Percentiles rank a stretch among this genome's conserved stretches.
These are phyloP conservation scores for Corvus hawaiiensis DNA, from an alignment of 2,113 vertebrate species.

Conservation along the genomic window DNA sequence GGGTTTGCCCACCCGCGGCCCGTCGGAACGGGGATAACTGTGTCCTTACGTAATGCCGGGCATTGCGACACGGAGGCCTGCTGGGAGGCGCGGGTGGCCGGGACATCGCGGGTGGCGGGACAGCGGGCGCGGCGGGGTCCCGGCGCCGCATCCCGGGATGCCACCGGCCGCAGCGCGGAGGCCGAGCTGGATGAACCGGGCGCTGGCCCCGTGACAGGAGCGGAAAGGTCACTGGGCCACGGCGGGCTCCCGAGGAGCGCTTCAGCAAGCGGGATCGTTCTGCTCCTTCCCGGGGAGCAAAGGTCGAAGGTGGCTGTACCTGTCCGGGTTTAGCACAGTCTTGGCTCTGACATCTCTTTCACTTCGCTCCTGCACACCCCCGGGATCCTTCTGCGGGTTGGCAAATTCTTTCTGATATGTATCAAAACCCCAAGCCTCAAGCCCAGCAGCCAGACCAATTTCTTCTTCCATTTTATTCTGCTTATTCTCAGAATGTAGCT, in stretches of 20 bases:
- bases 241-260: neutral
- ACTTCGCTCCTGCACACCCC: fast-evolving
- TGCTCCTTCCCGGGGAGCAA: neutral
- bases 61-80: neutral
- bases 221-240: neutral
- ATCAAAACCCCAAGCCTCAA: neutral
- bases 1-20: neutral
- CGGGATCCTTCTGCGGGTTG: neutral
- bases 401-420: fast-evolving
- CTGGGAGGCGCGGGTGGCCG: neutral
- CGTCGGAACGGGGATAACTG: neutral
- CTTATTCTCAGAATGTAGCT: neutral
- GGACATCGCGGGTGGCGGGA: neutral
- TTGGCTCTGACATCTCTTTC: neutral
- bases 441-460: neutral
- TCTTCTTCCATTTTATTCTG: neutral
- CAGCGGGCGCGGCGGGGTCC: neutral
- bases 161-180: neutral
- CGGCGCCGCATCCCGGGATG: neutral
- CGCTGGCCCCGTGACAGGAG: neutral
- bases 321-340: fast-evolving
- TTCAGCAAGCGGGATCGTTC: neutral
- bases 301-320: neutral
- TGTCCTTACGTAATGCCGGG: neutral
- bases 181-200: neutral